Conservation (phyloP, 2,888 invertebrate genomes). For the Sesia bembeciformis region DNA sequence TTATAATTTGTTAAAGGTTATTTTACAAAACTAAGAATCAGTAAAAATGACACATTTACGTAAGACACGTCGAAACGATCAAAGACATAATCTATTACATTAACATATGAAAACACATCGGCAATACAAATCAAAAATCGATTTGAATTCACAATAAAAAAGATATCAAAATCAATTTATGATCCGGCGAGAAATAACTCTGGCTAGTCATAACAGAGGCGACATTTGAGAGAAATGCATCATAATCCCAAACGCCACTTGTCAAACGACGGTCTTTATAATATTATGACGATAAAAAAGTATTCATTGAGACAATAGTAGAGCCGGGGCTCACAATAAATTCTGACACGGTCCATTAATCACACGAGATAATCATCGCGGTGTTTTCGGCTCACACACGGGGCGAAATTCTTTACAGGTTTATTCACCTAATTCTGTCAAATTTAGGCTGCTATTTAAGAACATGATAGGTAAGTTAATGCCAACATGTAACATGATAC, state of each 20-base stretch:
- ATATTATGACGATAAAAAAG: constrained; percentile 68
- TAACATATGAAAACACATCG: constrained; percentile 61
- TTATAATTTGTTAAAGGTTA: background rate
- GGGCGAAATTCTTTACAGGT: constrained; percentile 51
- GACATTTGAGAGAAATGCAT: constrained; percentile 38
- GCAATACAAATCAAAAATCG: constrained; percentile 57
- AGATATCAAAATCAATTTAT: constrained; percentile 65
- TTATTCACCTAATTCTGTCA: constrained; percentile 45
- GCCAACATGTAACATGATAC: too few relatives aligned
- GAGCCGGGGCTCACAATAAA: constrained; percentile 61
- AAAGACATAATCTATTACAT: constrained; percentile 43
- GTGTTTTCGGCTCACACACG: constrained; percentile 31
- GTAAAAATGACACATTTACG: background rate
- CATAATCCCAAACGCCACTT: constrained; percentile 64
- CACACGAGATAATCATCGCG: constrained; percentile 61
- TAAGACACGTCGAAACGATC: constrained; percentile 9
- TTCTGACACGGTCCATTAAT: constrained; percentile 69
- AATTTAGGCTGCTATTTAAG: constrained; percentile 14
- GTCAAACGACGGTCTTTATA: constrained; percentile 54
- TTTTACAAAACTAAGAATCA: too few relatives aligned
- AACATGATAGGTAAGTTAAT: too few relatives aligned
- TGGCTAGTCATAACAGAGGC: constrained; percentile 31
- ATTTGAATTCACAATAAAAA: constrained; percentile 55
- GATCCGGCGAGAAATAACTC: constrained; percentile 41
- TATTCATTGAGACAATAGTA: constrained; percentile 73